These are phyloP conservation scores for Musca domestica DNA, from an alignment of 1,140 invertebrate genomes.

Conservation along the genomic window DNA sequence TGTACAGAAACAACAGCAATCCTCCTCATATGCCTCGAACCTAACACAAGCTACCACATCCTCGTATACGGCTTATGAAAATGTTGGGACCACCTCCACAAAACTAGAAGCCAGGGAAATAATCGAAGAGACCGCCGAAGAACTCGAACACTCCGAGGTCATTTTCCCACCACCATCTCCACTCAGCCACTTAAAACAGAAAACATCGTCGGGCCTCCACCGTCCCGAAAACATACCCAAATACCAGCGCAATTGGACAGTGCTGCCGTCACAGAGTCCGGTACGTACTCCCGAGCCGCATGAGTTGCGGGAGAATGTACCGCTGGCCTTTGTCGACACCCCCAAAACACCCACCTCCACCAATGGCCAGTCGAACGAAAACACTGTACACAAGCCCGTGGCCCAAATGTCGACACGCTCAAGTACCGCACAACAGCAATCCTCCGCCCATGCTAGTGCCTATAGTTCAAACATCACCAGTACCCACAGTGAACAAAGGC, in stretches of 20 bases:
- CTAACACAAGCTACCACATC: slow-evolving; percentile 21
- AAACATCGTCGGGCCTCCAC: slow-evolving; percentile 56
- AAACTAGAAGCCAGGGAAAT: slow-evolving; percentile 41
- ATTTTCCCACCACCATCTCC: slow-evolving; percentile 50
- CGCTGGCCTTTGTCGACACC: slow-evolving; percentile 49
- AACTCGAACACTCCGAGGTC: slow-evolving; percentile 46
- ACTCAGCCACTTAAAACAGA: slow-evolving; percentile 49
- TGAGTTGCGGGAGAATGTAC: slow-evolving; percentile 51
- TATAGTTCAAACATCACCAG: slow-evolving; percentile 26
- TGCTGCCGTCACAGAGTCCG: slow-evolving; percentile 57
- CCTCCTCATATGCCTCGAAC: slow-evolving; percentile 28
- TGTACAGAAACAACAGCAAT: slow-evolving; percentile 28
- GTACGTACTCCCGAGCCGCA: slow-evolving; percentile 56
- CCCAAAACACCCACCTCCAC: slow-evolving; percentile 20
- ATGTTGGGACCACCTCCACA: slow-evolving; percentile 9
- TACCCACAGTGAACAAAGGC: slow-evolving; percentile 13
- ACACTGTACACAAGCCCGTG: slow-evolving; percentile 45
- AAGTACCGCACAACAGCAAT: not conserved
- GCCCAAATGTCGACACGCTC: slow-evolving; percentile 32
- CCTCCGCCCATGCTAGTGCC: slow-evolving; percentile 26
- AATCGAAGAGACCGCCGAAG: slow-evolving; percentile 46
- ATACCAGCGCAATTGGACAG: slow-evolving; percentile 63
- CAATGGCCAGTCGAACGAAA: slow-evolving; percentile 22
- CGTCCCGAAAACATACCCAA: slow-evolving; percentile 60
- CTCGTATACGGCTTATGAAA: not conserved